These are phyloP conservation scores for Seira sanloemensis DNA, from an alignment of 2,888 invertebrate species.

Conservation along the genomic window DNA sequence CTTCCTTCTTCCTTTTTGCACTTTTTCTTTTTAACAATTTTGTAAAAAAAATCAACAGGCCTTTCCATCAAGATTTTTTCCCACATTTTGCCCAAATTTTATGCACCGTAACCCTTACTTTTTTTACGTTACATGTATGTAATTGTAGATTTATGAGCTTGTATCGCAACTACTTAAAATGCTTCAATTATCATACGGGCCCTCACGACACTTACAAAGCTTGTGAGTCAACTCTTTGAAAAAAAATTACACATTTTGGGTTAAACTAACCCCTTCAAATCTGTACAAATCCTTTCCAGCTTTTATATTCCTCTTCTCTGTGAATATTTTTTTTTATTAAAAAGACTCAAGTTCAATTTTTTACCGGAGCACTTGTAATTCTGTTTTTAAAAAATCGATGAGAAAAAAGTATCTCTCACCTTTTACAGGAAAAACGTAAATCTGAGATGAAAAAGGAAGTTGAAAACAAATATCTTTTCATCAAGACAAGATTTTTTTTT, in stretches of 20 bases:
- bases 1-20: slow-evolving; percentile 55
- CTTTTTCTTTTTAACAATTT: slow-evolving; percentile 32
- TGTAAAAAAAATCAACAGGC: slow-evolving; percentile 17
- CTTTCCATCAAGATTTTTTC: slow-evolving; percentile 44
- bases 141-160: neutral
- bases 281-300: slow-evolving; percentile 19
- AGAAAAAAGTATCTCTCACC: slow-evolving; percentile 41
- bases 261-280: slow-evolving; percentile 50
- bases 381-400: slow-evolving; percentile 22
- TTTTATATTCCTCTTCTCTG: slow-evolving; percentile 32
- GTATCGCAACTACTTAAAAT: neutral
- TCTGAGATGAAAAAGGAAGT: slow-evolving; percentile 61
- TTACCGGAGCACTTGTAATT: slow-evolving; percentile 28
- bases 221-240: slow-evolving; percentile 38
- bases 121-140: slow-evolving; percentile 23
- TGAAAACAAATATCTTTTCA: slow-evolving; percentile 71
- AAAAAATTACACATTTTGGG: slow-evolving; percentile 21
- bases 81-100: slow-evolving; percentile 35
- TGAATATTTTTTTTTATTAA: neutral
- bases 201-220: neutral
- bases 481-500: slow-evolving; percentile 45
- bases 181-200: neutral
- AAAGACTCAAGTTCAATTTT: neutral
- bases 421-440: slow-evolving; percentile 35
- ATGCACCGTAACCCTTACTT: slow-evolving; percentile 44